Conservation (phyloP, 2,797 vertebrate species). For the Paratrypauchen microcephalus region DNA sequence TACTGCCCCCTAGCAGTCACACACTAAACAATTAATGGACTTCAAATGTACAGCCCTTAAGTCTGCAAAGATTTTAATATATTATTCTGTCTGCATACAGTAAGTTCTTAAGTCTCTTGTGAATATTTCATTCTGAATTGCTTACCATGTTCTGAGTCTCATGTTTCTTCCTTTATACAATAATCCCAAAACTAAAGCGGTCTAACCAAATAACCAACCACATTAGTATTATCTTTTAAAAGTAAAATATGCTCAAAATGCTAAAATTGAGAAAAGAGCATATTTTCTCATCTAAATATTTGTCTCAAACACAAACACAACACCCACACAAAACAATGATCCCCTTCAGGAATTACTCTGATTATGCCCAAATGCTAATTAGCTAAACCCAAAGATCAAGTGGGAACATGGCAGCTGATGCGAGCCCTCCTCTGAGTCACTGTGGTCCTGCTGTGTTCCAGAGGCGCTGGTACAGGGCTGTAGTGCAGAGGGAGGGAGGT, state of each 20-base stretch:
- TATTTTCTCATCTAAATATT: not conserved
- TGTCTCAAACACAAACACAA: not conserved
- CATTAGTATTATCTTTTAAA: no score
- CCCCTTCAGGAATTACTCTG: slow-evolving; percentile 38
- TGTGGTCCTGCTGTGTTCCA: slow-evolving; percentile 34
- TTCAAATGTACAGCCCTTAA: not conserved
- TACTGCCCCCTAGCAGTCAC: slow-evolving; percentile 68
- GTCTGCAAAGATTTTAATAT: no score
- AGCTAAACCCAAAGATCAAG: slow-evolving; percentile 51
- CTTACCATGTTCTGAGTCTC: no score
- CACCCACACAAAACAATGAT: slow-evolving; percentile 20
- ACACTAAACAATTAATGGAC: slow-evolving; percentile 22
- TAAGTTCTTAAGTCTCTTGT: no score
- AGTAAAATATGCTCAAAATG: no score
- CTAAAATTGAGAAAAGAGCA: not conserved
- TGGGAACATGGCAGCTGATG: slow-evolving; percentile 34
- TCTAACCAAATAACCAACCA: no score
- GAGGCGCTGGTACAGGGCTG: slow-evolving; percentile 15
- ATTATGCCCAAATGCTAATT: slow-evolving; percentile 51
- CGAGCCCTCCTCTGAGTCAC: slow-evolving; percentile 48
- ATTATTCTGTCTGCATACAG: no score
- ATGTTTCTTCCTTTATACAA: not conserved
- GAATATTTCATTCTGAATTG: no score
- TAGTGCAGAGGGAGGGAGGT: slow-evolving; percentile 9
- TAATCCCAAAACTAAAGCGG: not conserved